Evolutionary conservation across 2,113 vertebrate genomes (phyloP).

Genomic region (Semnornis frantzii): DNA sequence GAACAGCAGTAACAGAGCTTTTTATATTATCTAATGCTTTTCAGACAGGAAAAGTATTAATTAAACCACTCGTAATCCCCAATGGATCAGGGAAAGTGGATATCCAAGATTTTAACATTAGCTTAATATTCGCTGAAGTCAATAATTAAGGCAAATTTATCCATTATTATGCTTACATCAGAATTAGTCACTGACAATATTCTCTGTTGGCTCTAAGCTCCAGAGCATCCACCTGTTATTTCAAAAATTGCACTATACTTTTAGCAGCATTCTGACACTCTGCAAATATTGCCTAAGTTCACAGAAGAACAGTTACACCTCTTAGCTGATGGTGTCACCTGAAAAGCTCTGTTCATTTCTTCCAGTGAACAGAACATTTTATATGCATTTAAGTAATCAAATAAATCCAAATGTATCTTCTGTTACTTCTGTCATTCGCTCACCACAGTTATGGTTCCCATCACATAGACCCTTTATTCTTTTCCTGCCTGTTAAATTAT

Average conservation of each 20-base stretch:
- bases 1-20: slow-evolving; percentile 11
- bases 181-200: neutral
- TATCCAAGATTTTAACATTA: slow-evolving; percentile 14
- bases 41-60: slow-evolving; percentile 36
- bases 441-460: neutral
- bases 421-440: neutral
- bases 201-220: slow-evolving; percentile 1
- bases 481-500: neutral
- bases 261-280: neutral
- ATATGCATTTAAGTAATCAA: neutral
- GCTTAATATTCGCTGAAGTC: slow-evolving; percentile 7
- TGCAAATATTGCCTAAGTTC: neutral
- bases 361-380: neutral
- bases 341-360: neutral
- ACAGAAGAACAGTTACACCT: neutral
- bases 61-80: slow-evolving; percentile 3
- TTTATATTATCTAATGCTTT: slow-evolving; percentile 25
- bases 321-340: neutral
- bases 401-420: neutral
- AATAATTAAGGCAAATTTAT: slow-evolving; percentile 27
- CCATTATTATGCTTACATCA: neutral
- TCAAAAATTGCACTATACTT: neutral
- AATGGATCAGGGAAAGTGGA: neutral
- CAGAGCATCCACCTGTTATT: neutral
- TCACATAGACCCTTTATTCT: neutral